Conservation (phyloP, 23 tunicate genomes). For the Trididemnum miniatum region DNA sequence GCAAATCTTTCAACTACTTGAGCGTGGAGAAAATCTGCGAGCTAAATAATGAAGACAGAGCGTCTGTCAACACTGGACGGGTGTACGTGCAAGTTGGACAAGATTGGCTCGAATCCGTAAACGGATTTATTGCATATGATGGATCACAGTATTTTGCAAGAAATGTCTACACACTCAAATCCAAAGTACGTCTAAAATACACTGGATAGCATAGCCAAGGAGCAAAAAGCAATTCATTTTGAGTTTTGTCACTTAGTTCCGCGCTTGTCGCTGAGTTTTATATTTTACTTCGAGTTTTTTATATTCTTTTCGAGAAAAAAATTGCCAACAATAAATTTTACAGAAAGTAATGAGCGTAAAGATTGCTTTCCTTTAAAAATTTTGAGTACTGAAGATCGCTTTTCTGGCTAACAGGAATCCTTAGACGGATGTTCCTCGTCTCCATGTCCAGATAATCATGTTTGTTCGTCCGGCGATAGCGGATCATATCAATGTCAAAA, state of each 20-base stretch:
- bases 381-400: background rate
- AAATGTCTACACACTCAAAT: background rate
- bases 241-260: too few relatives aligned
- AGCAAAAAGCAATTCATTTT: too few relatives aligned
- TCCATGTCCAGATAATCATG: conserved; percentile 12
- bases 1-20: conserved; percentile 38
- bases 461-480: conserved; percentile 1
- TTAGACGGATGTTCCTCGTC: conserved; percentile 1
- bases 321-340: too few relatives aligned
- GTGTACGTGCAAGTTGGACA: conserved; percentile 16
- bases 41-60: conserved; percentile 24
- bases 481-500: background rate
- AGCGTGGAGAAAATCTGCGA: conserved; percentile 19
- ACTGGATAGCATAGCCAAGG: too few relatives aligned
- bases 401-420: background rate
- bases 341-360: too few relatives aligned
- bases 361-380: too few relatives aligned
- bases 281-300: too few relatives aligned
- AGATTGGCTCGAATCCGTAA: conserved; percentile 9
- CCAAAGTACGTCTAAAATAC: background rate
- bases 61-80: background rate
- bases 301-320: too few relatives aligned
- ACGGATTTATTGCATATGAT: conserved; percentile 7
- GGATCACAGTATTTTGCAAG: conserved; percentile 30
- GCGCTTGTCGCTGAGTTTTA: too few relatives aligned